Base-by-base conservation (phyloP, 2,113 vertebrate species). In the Fulmarus glacialis region DNA sequence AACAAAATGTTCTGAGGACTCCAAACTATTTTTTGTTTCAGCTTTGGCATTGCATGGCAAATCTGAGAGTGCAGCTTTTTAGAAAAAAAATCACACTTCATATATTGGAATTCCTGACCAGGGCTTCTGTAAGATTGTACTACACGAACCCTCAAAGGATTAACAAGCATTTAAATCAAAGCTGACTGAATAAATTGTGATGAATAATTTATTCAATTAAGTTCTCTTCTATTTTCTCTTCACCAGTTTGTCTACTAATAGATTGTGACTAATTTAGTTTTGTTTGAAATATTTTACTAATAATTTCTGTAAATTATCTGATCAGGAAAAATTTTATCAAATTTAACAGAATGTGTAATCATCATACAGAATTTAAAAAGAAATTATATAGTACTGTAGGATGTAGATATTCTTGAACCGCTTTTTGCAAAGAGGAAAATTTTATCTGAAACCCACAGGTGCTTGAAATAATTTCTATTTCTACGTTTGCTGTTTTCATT, bases 161-260 rank as follows among this genome's bases (percentile, higher is more conserved):
- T 84, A 95, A 87, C 83, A 93, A 79, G 30, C 80, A 89, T 96
- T 92, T 95, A 74, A 97, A 94, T 96, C 48, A 92, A 95, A 92
- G 43, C 53, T 82, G 60, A 71, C 83, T 91, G 89, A 92, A 91
- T 82, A 94, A 91, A 93, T 63, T 50, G 12, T 71, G 79, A 81
- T 93, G 72, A 95, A 95, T 93, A 87, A 94, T 95, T 96, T 96
- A 96, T 96, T 89, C 80, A 82, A 72, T 95, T 95, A 97, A 91
- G 59, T 92, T 96, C 4, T 78, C 30, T 92, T 84, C 80, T 89
- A n/a, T 94, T 92, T 89, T 84, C 55, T 87, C 80, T 92, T 92
- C 89, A 45, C 56, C 9, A 75, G 36, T 91, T 91, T 91, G 40
- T 89, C 91, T 81, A 9, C 64, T 91, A 94, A 91, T 84, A 92